Percentiles rank a stretch among this genome's conserved stretches.
Conservation (phyloP, 2,797 vertebrate genomes). For the Falco columbarius region DNA sequence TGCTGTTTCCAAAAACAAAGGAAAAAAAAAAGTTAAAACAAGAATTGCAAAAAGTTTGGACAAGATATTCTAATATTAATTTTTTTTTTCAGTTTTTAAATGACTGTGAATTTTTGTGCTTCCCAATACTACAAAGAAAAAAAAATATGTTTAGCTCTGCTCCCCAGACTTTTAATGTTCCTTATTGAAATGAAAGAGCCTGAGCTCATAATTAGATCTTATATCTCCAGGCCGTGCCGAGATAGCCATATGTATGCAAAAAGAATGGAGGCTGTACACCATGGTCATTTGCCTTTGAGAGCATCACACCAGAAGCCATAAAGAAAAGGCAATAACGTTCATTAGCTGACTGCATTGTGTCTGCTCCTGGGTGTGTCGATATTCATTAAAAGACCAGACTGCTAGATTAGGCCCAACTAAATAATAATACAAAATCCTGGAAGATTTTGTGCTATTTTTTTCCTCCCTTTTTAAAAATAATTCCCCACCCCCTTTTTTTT, state of each 20-base stretch:
- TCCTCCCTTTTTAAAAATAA: no score
- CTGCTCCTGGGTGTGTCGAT: background rate
- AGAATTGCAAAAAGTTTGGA: background rate
- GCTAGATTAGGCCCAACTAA: background rate
- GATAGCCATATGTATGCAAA: background rate
- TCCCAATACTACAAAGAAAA: background rate
- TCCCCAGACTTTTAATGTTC: background rate
- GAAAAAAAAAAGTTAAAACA: background rate
- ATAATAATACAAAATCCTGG: background rate
- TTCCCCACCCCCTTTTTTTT: fast-evolving
- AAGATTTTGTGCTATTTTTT: background rate
- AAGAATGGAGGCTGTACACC: background rate
- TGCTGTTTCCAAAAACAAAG: background rate
- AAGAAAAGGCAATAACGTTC: background rate
- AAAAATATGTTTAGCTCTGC: background rate
- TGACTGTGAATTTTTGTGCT: background rate
- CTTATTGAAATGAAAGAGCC: background rate
- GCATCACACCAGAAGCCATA: background rate
- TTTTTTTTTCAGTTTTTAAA: background rate
- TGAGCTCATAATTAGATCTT: background rate
- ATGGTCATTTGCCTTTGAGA: background rate
- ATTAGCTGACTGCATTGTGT: background rate
- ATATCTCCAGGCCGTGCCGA: background rate
- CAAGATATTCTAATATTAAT: background rate
- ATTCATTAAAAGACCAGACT: background rate